Conservation (phyloP, 2,113 vertebrate species). For the Zosterops lateralis region DNA sequence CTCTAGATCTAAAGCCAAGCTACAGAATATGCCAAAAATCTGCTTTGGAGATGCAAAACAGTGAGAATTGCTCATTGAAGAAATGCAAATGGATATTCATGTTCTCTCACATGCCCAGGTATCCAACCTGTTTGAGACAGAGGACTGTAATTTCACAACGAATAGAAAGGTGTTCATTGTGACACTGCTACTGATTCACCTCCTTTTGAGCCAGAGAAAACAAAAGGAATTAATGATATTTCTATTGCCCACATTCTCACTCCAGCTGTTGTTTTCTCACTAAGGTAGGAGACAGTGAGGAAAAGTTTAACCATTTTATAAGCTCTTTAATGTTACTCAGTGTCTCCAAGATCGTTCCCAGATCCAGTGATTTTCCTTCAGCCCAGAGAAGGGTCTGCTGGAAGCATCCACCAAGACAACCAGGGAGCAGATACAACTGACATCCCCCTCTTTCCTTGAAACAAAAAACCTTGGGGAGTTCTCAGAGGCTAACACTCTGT, state of each 20-base stretch:
- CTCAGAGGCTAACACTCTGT: not conserved
- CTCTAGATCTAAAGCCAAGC: not conserved
- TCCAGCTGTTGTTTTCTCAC: not conserved
- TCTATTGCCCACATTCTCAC: not conserved
- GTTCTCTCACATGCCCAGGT: not conserved
- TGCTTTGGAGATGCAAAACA: slow-evolving; percentile 6
- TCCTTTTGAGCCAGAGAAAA: not conserved
- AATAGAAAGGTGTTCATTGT: not conserved
- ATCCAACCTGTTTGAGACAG: not conserved
- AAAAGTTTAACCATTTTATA: not conserved
- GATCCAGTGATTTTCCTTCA: not conserved
- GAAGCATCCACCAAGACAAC: not conserved
- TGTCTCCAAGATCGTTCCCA: not conserved
- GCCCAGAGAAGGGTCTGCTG: not conserved
- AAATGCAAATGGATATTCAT: not conserved
- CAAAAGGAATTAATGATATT: not conserved
- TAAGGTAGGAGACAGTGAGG: not conserved
- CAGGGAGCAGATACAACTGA: not conserved
- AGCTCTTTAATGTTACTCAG: not conserved
- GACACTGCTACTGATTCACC: not conserved
- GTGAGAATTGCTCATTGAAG: not conserved
- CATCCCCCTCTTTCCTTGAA: not conserved
- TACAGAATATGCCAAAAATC: not conserved
- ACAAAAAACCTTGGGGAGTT: not conserved
- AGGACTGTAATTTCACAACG: not conserved